Base-by-base conservation (phyloP, 2,888 invertebrate species). In the Zygaena filipendulae region DNA sequence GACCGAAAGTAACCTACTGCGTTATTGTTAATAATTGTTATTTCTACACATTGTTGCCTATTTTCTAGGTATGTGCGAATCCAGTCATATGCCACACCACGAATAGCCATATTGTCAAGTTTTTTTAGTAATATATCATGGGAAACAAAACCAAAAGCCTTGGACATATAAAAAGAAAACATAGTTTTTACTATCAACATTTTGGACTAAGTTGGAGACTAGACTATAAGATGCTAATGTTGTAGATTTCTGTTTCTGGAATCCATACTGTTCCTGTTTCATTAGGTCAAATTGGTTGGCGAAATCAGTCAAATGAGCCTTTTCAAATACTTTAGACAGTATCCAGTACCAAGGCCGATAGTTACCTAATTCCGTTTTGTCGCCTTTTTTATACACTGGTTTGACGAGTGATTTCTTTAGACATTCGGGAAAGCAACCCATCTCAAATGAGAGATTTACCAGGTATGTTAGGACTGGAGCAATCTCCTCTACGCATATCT, bases 401-500 rank as follows among this genome's bases (percentile, higher is more conserved):
- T n/a, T 25, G 4, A 25, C 10, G 2, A n/a, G 11, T 16, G 25
- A 25, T 4, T 11, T 11, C 11, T 25, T 25, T 18, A 25, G 18
- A 4, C 16, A 10, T 5, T 7, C 4, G 3, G 25, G 25, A 11
- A 25, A 25, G n/a, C n/a, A n/a, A n/a, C n/a, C 25, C 11, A 23
- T 22, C 11, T 22, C 19, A 3, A 33, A 13, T 3, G 29, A 33
- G 1, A 25, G 18, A 9, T 33, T 34, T 9, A 34, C 21, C 7
- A 34, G 11, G 20, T 13, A 22, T 6, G 27, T 19, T 3, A 30
- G 11, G 3, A 30, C 27, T 8, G n/a, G 9, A 5, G 13, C 11
- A 1, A 34, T 22, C 30, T 34, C 21, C 4, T 21, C 21, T 7
- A 12, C 24, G 20, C 33, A 30, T 3, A 11, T 21, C 25, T 34